Base-by-base conservation (phyloP, 92 coral and sea anemone species). In the Diadumene lineata region DNA sequence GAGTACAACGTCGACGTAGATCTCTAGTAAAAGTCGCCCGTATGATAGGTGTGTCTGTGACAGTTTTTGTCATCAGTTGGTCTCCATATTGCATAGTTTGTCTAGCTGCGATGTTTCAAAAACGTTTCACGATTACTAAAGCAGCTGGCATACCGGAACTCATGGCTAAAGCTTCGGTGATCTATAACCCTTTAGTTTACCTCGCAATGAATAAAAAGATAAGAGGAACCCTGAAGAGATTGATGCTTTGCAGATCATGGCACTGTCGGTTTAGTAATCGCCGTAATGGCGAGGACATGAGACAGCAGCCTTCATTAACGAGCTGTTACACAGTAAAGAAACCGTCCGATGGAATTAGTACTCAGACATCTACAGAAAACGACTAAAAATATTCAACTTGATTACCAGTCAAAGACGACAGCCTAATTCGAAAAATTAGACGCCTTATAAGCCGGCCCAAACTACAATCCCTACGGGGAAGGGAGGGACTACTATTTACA, bases 141-240 rank as follows among this genome's bases (percentile, higher is more conserved):
- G 88, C 78, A 82, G 86, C 89, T 43, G 89, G 80, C 48, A 72
- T 84, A 62, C 86, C 92, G 24, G 92, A 88, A 56, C 56, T 88
- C 60, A 70, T 88, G 89, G 92, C 92, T 1, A 88, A 88, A 30
- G 84, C 89, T 19, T 88, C 89, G 2, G 92, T 88, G 0, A 76
- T 84, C 44, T 84, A 70, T 38, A 88, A 88, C 55, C 92, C 92
- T 10, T 0, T 88, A 28, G 85, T 88, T 67, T 83, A 76, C 66
- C 43, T 67, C 1, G 28, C 65, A 60, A 83, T 78, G 79, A 83
- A 64, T 34, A 58, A 29, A 16, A 27, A 30, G 17, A 18, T 66
- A 22, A 66, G 70, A 33, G 34, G 26, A 21, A 66, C 70, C n/a
- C 6, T 33, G 34, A 66, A 66, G 22, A 13, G 70, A 0, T 50